These are phyloP conservation scores for Narcine bancroftii DNA, from an alignment of 2,113 vertebrate genomes.

Conservation along the genomic window DNA sequence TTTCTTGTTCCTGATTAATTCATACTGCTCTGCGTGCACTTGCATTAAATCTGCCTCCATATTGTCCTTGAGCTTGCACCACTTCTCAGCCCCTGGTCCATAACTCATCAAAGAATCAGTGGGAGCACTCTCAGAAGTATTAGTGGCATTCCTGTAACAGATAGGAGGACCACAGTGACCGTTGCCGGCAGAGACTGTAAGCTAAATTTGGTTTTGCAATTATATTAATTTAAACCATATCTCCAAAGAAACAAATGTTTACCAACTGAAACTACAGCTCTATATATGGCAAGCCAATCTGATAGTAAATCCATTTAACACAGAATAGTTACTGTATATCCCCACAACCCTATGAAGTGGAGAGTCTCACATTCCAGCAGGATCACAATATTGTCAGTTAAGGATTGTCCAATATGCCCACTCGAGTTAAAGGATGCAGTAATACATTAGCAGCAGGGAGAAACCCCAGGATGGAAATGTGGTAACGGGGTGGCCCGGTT, in stretches of 20 bases:
- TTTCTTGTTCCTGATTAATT: slow-evolving; percentile 67
- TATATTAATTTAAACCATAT: neutral
- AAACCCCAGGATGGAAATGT: neutral
- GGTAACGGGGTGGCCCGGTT: no score
- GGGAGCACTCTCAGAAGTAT: no score
- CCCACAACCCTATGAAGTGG: neutral
- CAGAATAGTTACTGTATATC: neutral
- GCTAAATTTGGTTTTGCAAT: neutral
- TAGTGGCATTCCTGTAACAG: neutral
- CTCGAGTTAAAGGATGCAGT: neutral
- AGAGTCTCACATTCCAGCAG: neutral
- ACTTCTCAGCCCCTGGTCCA: neutral
- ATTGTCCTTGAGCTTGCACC: slow-evolving; percentile 63
- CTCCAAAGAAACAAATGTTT: neutral
- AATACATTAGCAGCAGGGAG: neutral
- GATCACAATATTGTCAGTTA: neutral
- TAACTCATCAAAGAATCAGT: no score
- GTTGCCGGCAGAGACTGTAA: neutral
- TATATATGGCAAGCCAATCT: neutral
- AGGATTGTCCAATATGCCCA: neutral
- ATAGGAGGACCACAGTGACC: neutral
- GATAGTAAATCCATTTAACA: neutral
- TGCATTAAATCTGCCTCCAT: slow-evolving; percentile 66
- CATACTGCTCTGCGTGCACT: slow-evolving; percentile 62
- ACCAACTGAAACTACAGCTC: neutral